Evolutionary conservation across 2,113 vertebrate genomes (phyloP).

Genomic region (Parus major): DNA sequence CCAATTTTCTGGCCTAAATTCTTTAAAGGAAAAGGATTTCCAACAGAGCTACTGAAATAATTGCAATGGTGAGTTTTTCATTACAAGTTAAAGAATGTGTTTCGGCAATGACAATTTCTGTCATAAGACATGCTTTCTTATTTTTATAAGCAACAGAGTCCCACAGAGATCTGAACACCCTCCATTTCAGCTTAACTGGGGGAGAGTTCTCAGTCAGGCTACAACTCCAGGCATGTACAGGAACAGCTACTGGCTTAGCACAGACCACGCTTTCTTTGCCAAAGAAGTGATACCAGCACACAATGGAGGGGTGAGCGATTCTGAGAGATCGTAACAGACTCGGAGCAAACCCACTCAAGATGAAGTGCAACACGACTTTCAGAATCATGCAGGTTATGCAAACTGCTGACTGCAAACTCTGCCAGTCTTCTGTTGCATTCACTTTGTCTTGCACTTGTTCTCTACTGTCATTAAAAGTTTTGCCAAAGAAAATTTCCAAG

Average conservation of each 20-base stretch:
- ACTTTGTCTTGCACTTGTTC: background rate
- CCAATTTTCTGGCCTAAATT: background rate
- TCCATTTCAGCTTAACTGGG: background rate
- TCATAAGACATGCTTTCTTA: background rate
- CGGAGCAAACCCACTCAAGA: accelerated
- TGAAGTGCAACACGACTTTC: background rate
- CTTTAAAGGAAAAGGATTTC: background rate
- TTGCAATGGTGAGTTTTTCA: background rate
- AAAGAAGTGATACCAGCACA: background rate
- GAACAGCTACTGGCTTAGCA: background rate
- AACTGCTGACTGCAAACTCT: background rate
- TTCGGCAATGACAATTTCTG: background rate
- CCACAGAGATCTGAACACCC: background rate
- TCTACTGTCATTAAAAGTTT: background rate
- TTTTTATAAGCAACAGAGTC: background rate
- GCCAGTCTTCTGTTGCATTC: background rate
- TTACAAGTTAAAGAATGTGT: background rate
- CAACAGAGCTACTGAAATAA: background rate
- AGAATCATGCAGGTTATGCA: background rate
- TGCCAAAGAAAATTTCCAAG: background rate
- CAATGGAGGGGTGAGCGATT: background rate
- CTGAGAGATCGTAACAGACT: background rate
- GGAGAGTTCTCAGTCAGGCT: background rate
- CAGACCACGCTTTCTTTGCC: background rate
- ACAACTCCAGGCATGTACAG: background rate